These are phyloP conservation scores for Pyrgilauda ruficollis DNA, from an alignment of 2,113 vertebrate genomes.

Conservation along the genomic window DNA sequence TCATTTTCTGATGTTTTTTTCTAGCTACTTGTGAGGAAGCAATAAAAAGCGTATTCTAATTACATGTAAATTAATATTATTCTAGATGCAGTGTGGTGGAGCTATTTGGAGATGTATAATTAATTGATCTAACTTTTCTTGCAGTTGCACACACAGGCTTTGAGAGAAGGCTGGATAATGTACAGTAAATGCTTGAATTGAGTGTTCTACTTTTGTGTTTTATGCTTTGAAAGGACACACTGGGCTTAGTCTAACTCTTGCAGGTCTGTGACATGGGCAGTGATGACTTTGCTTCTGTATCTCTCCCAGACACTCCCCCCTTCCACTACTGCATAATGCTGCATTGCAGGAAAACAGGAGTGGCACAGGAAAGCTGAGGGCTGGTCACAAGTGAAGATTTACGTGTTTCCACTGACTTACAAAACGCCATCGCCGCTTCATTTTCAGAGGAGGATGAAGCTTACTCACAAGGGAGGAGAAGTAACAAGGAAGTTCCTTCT, in stretches of 20 bases:
- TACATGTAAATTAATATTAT: neutral
- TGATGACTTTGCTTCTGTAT: neutral
- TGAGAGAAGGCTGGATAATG: slow-evolving; percentile 61
- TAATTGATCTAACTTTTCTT: neutral
- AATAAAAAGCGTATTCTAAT: neutral
- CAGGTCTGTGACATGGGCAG: neutral
- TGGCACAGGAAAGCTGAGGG: neutral
- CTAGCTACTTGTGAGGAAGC: neutral
- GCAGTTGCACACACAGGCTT: slow-evolving; percentile 37
- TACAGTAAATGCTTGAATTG: neutral
- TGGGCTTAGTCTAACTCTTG: neutral
- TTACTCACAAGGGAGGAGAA: neutral
- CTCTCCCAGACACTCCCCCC: neutral
- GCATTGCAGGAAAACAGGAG: slow-evolving; percentile 15
- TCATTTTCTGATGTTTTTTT: neutral
- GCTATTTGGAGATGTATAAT: neutral
- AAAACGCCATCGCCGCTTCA: neutral
- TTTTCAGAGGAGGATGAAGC: neutral
- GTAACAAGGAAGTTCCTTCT: neutral
- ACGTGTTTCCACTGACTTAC: neutral
- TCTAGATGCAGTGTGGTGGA: neutral
- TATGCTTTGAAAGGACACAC: neutral
- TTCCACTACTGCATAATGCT: neutral
- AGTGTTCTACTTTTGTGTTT: neutral
- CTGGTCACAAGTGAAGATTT: neutral